These are phyloP conservation scores for Helarctos malayanus DNA, from an alignment of 2,797 vertebrate species.

Conservation along the genomic window DNA sequence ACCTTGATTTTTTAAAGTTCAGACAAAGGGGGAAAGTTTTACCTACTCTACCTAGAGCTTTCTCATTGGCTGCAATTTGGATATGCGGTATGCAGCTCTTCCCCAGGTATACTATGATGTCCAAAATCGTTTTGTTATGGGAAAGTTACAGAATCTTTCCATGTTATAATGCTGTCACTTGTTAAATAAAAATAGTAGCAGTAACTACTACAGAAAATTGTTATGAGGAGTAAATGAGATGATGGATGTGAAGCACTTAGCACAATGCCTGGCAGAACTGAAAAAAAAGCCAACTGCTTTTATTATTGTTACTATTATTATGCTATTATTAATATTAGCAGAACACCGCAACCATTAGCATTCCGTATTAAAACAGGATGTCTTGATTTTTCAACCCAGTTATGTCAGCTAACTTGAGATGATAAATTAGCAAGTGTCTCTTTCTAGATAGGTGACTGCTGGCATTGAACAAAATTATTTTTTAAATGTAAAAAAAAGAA, in stretches of 20 bases:
- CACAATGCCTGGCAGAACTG: background rate
- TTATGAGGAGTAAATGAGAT: background rate
- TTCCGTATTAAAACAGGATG: background rate
- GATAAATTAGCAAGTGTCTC: background rate
- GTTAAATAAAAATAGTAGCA: background rate
- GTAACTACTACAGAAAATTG: background rate
- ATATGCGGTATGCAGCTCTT: background rate
- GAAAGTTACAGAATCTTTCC: background rate
- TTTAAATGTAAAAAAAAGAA: background rate
- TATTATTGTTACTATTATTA: background rate
- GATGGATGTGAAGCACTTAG: background rate
- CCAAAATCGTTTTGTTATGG: background rate
- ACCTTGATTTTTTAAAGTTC: background rate
- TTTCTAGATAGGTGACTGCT: background rate
- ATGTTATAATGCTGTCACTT: background rate
- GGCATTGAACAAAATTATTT: background rate
- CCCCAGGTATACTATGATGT: background rate
- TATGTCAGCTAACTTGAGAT: background rate
- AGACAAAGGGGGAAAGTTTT: background rate
- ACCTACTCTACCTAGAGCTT: background rate
- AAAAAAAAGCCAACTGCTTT: background rate
- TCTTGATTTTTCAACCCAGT: constrained; percentile 1
- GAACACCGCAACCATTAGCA: background rate
- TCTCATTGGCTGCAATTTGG: background rate
- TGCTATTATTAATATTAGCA: background rate